phyloP scores from a whole-genome alignment of 2,888 invertebrate species.

The Hyposoter dolosus region DNA sequence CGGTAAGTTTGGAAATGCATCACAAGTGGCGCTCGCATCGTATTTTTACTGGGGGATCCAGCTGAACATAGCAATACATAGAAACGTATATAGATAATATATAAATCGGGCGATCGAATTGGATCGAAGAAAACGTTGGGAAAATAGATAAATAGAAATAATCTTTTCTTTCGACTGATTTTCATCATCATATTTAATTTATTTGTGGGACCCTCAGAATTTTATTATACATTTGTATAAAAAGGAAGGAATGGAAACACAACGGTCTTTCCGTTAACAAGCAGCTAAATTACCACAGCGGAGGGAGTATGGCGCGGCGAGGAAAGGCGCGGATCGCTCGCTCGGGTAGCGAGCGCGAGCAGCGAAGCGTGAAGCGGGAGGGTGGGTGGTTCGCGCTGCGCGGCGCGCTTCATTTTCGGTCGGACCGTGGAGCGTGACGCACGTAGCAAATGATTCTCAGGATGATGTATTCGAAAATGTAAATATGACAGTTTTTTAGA shows the following conservation, averaged over 20 bases:
- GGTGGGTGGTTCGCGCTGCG: neutral
- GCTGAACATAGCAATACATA: neutral
- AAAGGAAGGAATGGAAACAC: neutral
- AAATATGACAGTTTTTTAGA: neutral
- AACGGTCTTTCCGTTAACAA: neutral
- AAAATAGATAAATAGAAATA: neutral
- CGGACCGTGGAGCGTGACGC: neutral
- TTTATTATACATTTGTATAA: neutral
- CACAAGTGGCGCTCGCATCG: neutral
- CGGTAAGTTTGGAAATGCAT: neutral
- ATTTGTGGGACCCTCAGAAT: neutral
- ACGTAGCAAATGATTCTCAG: neutral
- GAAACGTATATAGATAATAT: too few relatives aligned
- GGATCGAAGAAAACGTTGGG: neutral
- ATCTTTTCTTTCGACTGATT: neutral
- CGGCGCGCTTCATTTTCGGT: neutral
- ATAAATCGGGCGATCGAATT: too few relatives aligned
- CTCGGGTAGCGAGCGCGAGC: neutral
- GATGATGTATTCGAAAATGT: neutral
- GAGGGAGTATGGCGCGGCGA: neutral
- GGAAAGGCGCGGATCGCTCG: neutral
- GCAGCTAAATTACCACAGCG: neutral
- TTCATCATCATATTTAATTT: neutral
- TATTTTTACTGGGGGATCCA: neutral
- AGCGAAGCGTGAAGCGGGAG: neutral